These are phyloP conservation scores for Tyrophagus putrescentiae DNA, from an alignment of 1,140 invertebrate species.

Conservation along the genomic window DNA sequence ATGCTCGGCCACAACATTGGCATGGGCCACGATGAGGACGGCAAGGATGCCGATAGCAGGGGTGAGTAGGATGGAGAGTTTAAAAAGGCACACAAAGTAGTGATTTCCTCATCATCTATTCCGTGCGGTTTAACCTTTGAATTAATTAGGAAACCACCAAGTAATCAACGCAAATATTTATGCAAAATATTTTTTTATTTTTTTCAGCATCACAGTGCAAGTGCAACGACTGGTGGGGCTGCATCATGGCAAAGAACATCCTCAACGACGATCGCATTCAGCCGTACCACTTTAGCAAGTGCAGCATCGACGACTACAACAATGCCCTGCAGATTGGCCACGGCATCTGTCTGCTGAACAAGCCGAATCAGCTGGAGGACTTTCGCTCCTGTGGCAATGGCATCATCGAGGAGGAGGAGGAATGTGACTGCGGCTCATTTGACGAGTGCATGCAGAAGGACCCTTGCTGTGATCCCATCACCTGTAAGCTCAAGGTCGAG, in stretches of 20 bases:
- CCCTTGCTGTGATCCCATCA: conserved; percentile 87
- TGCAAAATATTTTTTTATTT: conserved; percentile 21
- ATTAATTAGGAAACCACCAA: background rate
- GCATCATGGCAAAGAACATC: conserved; percentile 84
- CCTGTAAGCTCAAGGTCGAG: conserved; percentile 76
- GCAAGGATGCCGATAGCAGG: conserved; percentile 39
- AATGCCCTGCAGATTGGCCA: conserved; percentile 57
- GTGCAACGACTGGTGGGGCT: conserved; percentile 84
- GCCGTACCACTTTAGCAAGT: conserved; percentile 82
- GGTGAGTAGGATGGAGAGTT: background rate
- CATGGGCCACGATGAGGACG: conserved; percentile 66
- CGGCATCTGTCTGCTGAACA: conserved; percentile 72
- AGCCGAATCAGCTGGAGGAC: conserved; percentile 54
- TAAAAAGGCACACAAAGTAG: background rate
- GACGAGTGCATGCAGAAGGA: conserved; percentile 67
- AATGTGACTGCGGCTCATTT: conserved; percentile 59
- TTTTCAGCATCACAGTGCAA: conserved; percentile 50
- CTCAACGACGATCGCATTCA: conserved; percentile 68
- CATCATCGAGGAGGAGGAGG: conserved; percentile 82
- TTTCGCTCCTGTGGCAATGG: conserved; percentile 75
- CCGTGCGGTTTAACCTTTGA: background rate
- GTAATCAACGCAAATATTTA: too few species aligned
- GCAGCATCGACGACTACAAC: conserved; percentile 69
- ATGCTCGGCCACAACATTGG: conserved; percentile 95
- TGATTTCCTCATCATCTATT: background rate